A percentile compares a stretch with the other conserved stretches of the same genome.
Evolutionary conservation across 2,888 invertebrate genomes (phyloP).

Genomic region (Clusia tigrina): DNA sequence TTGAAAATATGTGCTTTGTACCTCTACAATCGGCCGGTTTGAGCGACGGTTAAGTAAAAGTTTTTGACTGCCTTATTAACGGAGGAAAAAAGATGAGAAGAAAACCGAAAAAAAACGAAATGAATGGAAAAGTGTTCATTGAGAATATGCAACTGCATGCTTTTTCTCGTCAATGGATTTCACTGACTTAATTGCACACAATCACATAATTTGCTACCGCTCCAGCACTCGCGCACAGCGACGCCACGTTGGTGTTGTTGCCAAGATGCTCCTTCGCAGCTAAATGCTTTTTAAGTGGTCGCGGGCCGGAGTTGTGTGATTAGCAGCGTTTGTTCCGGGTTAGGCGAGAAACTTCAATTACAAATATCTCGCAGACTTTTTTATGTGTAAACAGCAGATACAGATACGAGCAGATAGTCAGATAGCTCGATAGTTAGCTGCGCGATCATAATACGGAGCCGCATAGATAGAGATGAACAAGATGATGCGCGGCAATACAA

Average conservation of each 20-base stretch:
- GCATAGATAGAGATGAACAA: too few species aligned
- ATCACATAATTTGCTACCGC: constrained; percentile 2
- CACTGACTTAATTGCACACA: neutral
- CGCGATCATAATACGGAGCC: too few species aligned
- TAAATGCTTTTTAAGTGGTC: neutral
- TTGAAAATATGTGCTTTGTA: too few species aligned
- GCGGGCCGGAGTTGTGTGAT: neutral
- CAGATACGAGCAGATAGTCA: neutral
- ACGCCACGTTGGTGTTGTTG: neutral
- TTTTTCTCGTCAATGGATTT: neutral
- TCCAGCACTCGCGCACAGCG: neutral
- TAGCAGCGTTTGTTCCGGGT: neutral
- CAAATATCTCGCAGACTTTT: neutral
- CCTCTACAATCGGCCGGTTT: too few species aligned
- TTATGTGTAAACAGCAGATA: neutral
- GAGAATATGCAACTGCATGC: too few species aligned
- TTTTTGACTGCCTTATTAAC: too few species aligned
- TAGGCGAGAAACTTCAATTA: neutral
- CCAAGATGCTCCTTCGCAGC: neutral
- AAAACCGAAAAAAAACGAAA: too few species aligned
- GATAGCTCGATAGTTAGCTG: too few species aligned
- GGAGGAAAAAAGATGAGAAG: too few species aligned
- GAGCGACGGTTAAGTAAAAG: too few species aligned
- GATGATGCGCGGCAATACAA: neutral
- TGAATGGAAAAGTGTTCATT: too few species aligned